Evolutionary conservation across 2,888 invertebrate genomes (phyloP).

Genomic region (Myathropa florea): DNA sequence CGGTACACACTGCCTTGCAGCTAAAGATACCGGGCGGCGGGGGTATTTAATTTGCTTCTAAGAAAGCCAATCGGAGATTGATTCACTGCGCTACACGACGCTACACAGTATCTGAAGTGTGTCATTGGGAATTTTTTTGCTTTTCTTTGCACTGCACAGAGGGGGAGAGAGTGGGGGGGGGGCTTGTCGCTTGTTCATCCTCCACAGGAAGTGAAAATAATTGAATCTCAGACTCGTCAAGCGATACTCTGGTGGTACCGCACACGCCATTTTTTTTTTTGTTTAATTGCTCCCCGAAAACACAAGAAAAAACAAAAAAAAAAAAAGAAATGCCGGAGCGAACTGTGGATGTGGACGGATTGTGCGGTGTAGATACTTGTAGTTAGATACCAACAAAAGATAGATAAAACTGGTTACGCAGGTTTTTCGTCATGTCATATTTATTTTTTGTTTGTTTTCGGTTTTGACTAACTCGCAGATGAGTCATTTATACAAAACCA

Average conservation of each 20-base stretch:
- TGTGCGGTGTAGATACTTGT: background rate
- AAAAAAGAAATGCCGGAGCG: too few relatives aligned
- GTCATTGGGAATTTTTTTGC: constrained; percentile 30
- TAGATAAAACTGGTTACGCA: constrained; percentile 42
- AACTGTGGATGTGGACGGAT: too few relatives aligned
- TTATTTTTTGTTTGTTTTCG: background rate
- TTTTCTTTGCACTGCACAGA: background rate
- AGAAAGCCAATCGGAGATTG: constrained; percentile 44
- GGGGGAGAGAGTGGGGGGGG: background rate
- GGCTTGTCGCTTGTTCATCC: background rate
- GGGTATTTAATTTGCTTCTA: constrained; percentile 9
- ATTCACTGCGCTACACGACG: constrained; percentile 25
- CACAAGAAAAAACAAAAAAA: too few relatives aligned
- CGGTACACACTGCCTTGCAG: background rate
- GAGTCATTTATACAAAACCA: constrained; percentile 57
- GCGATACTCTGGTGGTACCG: background rate
- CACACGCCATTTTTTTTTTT: background rate
- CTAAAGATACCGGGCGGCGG: background rate
- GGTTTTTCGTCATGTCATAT: background rate
- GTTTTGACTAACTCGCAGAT: constrained; percentile 39
- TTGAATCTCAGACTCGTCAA: background rate
- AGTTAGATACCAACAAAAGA: background rate
- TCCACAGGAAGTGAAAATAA: background rate
- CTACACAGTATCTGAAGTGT: constrained; percentile 28
- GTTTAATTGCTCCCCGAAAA: background rate